phyloP scores from a whole-genome alignment of 1,140 invertebrate genomes.

The Sarcophaga peregrina region DNA sequence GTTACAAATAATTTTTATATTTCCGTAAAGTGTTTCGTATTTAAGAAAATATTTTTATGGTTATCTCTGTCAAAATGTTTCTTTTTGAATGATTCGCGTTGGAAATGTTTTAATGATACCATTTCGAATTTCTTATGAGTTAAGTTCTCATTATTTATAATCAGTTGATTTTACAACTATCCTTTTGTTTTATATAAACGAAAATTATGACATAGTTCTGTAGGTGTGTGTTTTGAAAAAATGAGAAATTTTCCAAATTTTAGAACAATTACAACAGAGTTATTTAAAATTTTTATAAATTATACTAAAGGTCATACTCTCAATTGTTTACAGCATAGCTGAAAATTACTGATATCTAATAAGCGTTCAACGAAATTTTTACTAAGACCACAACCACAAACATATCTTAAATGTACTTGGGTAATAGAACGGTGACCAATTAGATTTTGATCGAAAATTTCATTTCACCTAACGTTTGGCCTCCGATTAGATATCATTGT shows the following conservation, averaged over 20 bases:
- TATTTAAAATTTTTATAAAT: too few relatives aligned
- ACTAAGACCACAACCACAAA: too few relatives aligned
- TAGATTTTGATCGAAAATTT: too few relatives aligned
- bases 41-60: neutral
- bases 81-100: neutral
- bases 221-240: conserved; percentile 36
- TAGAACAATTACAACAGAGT: neutral
- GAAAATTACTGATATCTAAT: too few relatives aligned
- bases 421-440: too few relatives aligned
- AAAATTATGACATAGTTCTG: conserved; percentile 43
- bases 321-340: too few relatives aligned
- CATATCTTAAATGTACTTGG: too few relatives aligned
- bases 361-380: too few relatives aligned
- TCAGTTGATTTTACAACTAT: conserved; percentile 52
- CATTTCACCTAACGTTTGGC: too few relatives aligned
- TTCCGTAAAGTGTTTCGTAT: neutral
- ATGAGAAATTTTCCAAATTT: neutral
- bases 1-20: conserved; percentile 6
- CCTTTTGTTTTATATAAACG: conserved; percentile 49
- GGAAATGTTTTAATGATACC: neutral
- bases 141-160: conserved; percentile 43
- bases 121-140: conserved; percentile 47
- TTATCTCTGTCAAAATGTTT: neutral
- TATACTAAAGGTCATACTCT: too few relatives aligned
- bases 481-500: too few relatives aligned